A percentile compares a stretch with the other conserved stretches of the same genome.
Conservation (phyloP, 2,113 vertebrate genomes). For the Alexandromys fortis region DNA sequence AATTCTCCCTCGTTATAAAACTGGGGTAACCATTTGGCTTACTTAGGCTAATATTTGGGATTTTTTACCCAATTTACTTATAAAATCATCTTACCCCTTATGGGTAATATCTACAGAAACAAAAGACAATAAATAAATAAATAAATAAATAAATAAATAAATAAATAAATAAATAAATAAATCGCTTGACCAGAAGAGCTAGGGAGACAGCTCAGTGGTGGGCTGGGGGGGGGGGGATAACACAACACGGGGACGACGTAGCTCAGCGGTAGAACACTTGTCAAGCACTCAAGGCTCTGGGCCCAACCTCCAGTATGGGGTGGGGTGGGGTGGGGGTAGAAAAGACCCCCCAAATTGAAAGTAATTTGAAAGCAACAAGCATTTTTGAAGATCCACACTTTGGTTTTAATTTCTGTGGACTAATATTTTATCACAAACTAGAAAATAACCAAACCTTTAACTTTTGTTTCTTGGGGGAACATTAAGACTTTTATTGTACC, state of each 20-base stretch:
- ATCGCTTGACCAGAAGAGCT: too few species aligned
- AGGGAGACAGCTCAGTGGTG: too few species aligned
- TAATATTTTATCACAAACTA: background rate
- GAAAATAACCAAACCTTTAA: slow-evolving; percentile 26
- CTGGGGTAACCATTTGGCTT: background rate
- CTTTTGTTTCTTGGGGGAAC: background rate
- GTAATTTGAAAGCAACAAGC: slow-evolving; percentile 22
- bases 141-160: background rate
- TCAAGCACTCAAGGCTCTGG: background rate
- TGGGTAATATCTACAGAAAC: background rate
- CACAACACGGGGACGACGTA: too few species aligned
- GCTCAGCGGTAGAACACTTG: too few species aligned
- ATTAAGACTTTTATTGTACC: background rate
- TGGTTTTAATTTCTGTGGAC: slow-evolving; percentile 21
- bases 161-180: background rate
- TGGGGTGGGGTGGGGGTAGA: too few species aligned
- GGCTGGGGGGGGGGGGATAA: too few species aligned
- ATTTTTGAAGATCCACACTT: background rate
- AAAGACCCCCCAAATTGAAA: background rate
- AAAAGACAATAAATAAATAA: background rate
- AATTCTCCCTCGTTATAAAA: slow-evolving; percentile 1
- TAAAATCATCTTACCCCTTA: background rate
- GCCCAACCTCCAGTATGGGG: background rate
- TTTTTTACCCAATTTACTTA: background rate
- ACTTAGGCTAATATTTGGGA: background rate